Base-by-base conservation (phyloP, 2,113 vertebrate genomes). In the Rhinoptilus africanus region DNA sequence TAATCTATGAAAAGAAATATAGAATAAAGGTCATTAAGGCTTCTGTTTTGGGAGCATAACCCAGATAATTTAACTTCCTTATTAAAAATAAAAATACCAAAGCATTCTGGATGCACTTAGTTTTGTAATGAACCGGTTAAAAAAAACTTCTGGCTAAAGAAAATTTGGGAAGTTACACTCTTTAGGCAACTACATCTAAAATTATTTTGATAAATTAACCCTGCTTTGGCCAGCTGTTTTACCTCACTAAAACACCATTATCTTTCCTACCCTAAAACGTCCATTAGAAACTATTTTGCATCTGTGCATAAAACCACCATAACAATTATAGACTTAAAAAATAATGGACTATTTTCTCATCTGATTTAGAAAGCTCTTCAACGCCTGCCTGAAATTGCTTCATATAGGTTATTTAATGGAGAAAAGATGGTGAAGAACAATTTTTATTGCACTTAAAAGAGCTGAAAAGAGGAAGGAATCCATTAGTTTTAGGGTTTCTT, bases 21-120 rank as follows among this genome's bases (percentile, higher is more conserved):
- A 96, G 93, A 98, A 96, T 97, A 96, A 88, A 96, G 98, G 98
- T 98, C 98, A 98, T 97, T 96, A 98, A 97, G 98, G 98, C 98
- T 98, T 98, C 98, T 98, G 95, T 91, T 97, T 90, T 91, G 96
- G 97, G 94, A 98, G 93, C 97, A 95, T 93, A 97, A 96, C 95
- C 85, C 69, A 96, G 95, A 97, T 97, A 97, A 97, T 98, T 96
- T 96, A 94, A 97, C 97, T 96, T 96, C 94, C 82, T 90, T 96
- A 87, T 97, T 95, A 97, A 95, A 93, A 97, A 79, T 59, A 74
- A 89, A 95, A 95, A 85, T 59, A 34, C 19, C 71, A 75, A 77
- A 89, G 24, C 15, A 14, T 76, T 94, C 84, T 96, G 82, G 68
- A 81, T 71, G 78, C 14, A 6, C 74, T 92, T 77, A 12, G 24